These are phyloP conservation scores for Clupea harengus DNA, from an alignment of 2,113 vertebrate species.

Conservation along the genomic window DNA sequence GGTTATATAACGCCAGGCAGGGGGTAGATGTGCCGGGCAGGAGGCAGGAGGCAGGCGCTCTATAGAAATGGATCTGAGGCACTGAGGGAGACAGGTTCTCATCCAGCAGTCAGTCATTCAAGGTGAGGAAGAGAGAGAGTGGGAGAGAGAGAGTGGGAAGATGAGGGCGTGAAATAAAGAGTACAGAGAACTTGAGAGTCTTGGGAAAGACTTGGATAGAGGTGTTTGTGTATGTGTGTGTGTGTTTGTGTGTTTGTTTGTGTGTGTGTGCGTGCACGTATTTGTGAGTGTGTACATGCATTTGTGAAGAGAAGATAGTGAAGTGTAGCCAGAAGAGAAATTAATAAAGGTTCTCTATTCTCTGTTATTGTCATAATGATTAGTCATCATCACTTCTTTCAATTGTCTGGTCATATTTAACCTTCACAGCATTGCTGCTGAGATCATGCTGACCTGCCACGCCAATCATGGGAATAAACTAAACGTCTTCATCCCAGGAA, in stretches of 20 bases:
- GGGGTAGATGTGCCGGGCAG: slow-evolving; percentile 7
- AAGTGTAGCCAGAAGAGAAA: not conserved
- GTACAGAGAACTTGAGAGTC: not conserved
- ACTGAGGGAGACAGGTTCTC: not conserved
- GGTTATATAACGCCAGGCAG: slow-evolving; percentile 11
- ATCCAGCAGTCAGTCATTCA: not conserved
- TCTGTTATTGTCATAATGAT: not conserved
- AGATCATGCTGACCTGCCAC: not conserved
- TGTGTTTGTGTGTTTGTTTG: not conserved
- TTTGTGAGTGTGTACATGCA: too few species aligned
- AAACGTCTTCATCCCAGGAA: not conserved
- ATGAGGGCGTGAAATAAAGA: not conserved
- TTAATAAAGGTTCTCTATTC: not conserved
- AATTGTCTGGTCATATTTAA: not conserved
- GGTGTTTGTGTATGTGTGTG: not conserved
- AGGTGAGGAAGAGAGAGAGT: not conserved
- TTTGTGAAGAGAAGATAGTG: too few species aligned
- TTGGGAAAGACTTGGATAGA: not conserved
- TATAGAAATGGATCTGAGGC: not conserved
- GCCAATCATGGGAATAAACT: not conserved
- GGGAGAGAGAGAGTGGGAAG: not conserved
- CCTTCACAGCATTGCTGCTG: not conserved
- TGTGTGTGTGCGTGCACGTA: not conserved
- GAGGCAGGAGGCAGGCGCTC: not conserved
- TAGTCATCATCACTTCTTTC: not conserved